Base-by-base conservation (phyloP, 64 coral and sea anemone genomes). In the Astreopora myriophthalma region DNA sequence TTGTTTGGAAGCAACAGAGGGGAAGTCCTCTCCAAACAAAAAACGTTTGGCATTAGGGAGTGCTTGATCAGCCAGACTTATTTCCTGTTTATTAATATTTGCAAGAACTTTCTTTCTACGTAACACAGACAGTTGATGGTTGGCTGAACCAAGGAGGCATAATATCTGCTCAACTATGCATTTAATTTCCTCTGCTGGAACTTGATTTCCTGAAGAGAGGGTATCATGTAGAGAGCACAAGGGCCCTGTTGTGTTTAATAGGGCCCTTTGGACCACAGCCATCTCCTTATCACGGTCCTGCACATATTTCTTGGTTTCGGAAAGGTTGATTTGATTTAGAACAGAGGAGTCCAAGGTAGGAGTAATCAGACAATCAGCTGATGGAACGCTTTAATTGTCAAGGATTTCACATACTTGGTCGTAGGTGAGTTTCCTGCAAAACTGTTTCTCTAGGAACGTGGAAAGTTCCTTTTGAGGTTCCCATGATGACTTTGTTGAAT, bases 31-130 rank as follows among this genome's bases (percentile, higher is more conserved):
- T 33, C 87, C 87, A 79, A 78, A 79, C 36, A 39, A 28, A 52
- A 46, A 76, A 76, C 57, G n/a, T 44, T 77, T 89, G 48, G 87
- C 87, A 77, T 89, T 88, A 75, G 87, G 87, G 3, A 89, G 34
- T n/a, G 87, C 51, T n/a, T 87, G 85, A 48, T 72, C 36, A 0
- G 85, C 86, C 29, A 89, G 30, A 38, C 34, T 32, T 22, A n/a
- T 35, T 76, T 89, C 76, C 17, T 89, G 23, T 36, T 88, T 88
- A 55, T 76, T 64, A 22, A 89, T 63, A 14, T 48, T 58, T 17
- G 75, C 39, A 82, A 81, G 76, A 14, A 55, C 64, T 57, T 81
- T 68, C 66, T 89, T 78, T 55, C 32, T 51, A 66, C 12, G 72
- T 78, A 66, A 89, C 22, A 69, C 72, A 17, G 87, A 79, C 75